phyloP scores from a whole-genome alignment of 2,797 vertebrate genomes.

The Aplochiton taeniatus region DNA sequence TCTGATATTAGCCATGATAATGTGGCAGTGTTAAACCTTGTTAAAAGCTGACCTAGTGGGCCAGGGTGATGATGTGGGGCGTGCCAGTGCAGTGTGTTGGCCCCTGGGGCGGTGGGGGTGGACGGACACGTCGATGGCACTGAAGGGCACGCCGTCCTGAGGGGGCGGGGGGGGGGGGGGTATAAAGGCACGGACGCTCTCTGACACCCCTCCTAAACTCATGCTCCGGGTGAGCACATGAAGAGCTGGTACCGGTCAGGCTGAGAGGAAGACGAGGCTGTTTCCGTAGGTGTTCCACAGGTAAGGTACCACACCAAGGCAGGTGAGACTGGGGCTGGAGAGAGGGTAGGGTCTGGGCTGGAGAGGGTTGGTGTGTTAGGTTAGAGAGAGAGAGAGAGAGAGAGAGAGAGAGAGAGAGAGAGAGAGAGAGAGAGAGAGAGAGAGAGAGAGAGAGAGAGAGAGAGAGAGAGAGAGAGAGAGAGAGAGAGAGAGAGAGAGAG shows the following conservation, averaged over 20 bases:
- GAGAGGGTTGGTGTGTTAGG: neutral
- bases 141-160: slow-evolving; percentile 71
- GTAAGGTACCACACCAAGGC: slow-evolving; percentile 51
- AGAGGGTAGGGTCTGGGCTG: neutral
- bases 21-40: too few relatives aligned
- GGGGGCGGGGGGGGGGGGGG: slow-evolving; percentile 21
- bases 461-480: neutral
- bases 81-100: slow-evolving; percentile 56
- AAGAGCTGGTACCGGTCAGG: slow-evolving; percentile 39
- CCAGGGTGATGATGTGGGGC: slow-evolving; percentile 9
- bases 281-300: slow-evolving; percentile 47
- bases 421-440: too few relatives aligned
- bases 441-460: neutral
- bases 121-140: slow-evolving; percentile 54
- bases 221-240: slow-evolving; percentile 31
- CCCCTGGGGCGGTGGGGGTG: slow-evolving; percentile 41
- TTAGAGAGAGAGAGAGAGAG: too few relatives aligned
- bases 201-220: slow-evolving; percentile 24
- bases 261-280: slow-evolving; percentile 36
- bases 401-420: neutral
- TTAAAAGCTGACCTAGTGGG: slow-evolving; percentile 23
- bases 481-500: too few relatives aligned
- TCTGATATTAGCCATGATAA: too few relatives aligned
- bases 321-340: slow-evolving; percentile 30
- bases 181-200: slow-evolving; percentile 68